Percentiles rank a stretch among this genome's conserved stretches.
These are phyloP conservation scores for Eciton burchellii DNA, from an alignment of 1,140 invertebrate genomes.

Conservation along the genomic window DNA sequence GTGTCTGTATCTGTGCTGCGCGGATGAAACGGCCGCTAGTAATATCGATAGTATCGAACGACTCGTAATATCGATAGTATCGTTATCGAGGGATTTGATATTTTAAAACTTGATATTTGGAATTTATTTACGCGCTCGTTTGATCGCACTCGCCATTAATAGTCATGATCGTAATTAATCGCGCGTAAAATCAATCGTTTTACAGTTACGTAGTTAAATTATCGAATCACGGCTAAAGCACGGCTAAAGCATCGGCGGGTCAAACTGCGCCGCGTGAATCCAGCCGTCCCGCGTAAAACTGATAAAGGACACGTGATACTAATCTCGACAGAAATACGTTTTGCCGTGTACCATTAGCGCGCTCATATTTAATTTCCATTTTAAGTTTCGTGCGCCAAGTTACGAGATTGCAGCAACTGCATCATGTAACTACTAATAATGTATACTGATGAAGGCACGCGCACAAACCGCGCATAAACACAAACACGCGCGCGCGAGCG, in stretches of 20 bases:
- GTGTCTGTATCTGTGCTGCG: background rate
- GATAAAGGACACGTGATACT: background rate
- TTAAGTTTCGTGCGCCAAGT: slow-evolving; percentile 51
- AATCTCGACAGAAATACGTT: slow-evolving; percentile 4
- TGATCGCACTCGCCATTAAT: background rate
- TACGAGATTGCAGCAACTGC: slow-evolving; percentile 50
- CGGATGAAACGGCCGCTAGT: background rate
- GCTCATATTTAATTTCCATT: slow-evolving; percentile 55
- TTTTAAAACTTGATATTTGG: background rate
- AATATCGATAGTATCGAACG: too few species aligned
- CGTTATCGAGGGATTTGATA: background rate
- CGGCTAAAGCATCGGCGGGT: background rate
- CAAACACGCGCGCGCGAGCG: too few species aligned
- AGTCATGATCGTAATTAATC: background rate
- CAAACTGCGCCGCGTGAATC: background rate
- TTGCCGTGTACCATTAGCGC: slow-evolving; percentile 33
- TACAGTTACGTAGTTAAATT: background rate
- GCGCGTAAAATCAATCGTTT: background rate
- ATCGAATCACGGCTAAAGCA: too few species aligned
- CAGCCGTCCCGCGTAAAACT: background rate
- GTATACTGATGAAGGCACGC: slow-evolving; percentile 37
- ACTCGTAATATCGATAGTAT: background rate
- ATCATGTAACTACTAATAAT: slow-evolving; percentile 54
- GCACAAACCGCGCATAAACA: background rate
- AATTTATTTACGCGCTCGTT: background rate